Evolutionary conservation across 1,140 invertebrate species (phyloP), one percentile per base, ranked within the genome.

Genomic region (Drosophila murphyi): DNA sequence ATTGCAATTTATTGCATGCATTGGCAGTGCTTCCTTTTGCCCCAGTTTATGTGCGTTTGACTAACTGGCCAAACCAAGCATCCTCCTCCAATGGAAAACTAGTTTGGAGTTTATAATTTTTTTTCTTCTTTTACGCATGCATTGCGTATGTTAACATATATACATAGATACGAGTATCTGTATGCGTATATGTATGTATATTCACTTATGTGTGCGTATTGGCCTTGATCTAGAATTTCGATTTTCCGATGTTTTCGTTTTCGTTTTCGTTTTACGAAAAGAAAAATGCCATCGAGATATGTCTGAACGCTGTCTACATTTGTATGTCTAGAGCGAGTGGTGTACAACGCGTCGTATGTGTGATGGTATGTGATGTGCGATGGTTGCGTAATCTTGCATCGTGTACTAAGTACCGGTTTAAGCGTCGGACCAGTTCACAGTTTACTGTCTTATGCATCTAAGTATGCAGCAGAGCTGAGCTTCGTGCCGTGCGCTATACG

Each of bases 201-300:
- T 62, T 61, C 57, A 29, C 31, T 35, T 60, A 12, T 59, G 48
- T 77, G 64, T 54, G 60, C 60, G 60, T 39, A 51, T 57, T 87
- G 82, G 82, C 82, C 82, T 87, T 87, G 82, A 87, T 87, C 82
- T 87, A 87, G 82, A 87, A 87, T 87, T 82, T 88, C 57, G 41
- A 74, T 82, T 87, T 87, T 79, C 83, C 78, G 68, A 87, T 76
- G 80, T 79, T 75, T 72, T 62, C 51, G 59, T 48, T 85, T 87
- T 82, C 82, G 50, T 61, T 87, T 85, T 78, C 82, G 47, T 70
- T 80, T 51, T 50, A 34, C 50, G 60, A 64, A 39, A 47, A 47
- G 72, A 47, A 43, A 71, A 71, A 55, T 65, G 54, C 62, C 35
- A 67, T 37, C 56, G 10, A 39, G 45, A 48, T 43, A 50, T 47